Conservation (phyloP, 2,113 vertebrate genomes). For the Bettongia penicillata region DNA sequence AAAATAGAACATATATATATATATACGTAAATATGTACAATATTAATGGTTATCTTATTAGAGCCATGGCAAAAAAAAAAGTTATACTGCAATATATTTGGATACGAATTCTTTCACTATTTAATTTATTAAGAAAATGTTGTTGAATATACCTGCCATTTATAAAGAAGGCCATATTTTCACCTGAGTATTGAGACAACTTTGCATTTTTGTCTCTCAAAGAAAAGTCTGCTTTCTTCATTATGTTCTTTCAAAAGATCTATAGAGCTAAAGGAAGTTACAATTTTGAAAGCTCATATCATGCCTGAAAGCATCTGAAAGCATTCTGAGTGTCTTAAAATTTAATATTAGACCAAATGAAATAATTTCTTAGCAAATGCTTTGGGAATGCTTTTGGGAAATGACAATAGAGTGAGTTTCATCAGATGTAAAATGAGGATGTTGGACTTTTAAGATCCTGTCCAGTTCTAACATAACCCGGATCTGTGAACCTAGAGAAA, state of each 20-base stretch:
- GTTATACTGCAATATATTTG: conserved; percentile 12
- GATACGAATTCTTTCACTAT: conserved; percentile 10
- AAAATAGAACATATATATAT: conserved; percentile 1
- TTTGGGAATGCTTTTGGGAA: conserved; percentile 14
- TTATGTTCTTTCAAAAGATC: conserved; percentile 10
- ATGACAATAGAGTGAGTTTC: neutral
- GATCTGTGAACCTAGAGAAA: neutral
- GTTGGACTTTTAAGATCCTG: neutral
- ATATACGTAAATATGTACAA: neutral
- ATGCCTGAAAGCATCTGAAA: conserved; percentile 4
- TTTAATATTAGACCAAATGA: conserved; percentile 24
- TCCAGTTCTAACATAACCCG: neutral
- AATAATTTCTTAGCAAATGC: neutral
- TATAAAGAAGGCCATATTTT: neutral
- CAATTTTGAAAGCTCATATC: neutral
- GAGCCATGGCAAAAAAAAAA: neutral
- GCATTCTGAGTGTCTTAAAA: neutral
- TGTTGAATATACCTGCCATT: neutral
- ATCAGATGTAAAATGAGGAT: neutral
- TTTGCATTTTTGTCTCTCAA: neutral
- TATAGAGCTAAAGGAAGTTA: neutral
- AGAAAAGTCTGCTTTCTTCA: conserved; percentile 1
- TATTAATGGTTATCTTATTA: neutral
- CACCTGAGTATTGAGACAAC: neutral
- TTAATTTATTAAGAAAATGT: conserved; percentile 45